These are phyloP conservation scores for Leptinotarsa texana DNA, from an alignment of 1,140 invertebrate genomes.

Conservation along the genomic window DNA sequence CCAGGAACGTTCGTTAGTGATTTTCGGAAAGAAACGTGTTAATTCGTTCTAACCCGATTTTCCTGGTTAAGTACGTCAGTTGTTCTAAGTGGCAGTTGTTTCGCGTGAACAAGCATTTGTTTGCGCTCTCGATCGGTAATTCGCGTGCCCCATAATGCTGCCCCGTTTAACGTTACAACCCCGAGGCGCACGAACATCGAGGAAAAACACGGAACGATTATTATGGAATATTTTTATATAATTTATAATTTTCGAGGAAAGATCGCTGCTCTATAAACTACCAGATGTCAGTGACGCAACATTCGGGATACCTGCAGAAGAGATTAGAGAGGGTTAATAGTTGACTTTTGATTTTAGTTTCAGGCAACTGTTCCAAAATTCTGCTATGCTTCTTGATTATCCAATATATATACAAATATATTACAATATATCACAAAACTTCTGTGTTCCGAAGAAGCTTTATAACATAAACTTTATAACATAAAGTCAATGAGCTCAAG, in stretches of 20 bases:
- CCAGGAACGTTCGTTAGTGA: not conserved
- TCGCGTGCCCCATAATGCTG: slow-evolving; percentile 54
- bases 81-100: slow-evolving; percentile 55
- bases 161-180: slow-evolving; percentile 56
- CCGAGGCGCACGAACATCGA: slow-evolving; percentile 50
- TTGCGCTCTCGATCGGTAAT: slow-evolving; percentile 56
- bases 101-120: slow-evolving; percentile 57
- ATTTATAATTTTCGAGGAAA: slow-evolving; percentile 50
- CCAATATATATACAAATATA: no score
- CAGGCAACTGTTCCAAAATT: no score
- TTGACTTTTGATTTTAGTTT: no score
- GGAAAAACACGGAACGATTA: slow-evolving; percentile 49
- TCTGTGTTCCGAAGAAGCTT: no score
- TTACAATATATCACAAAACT: no score
- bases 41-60: slow-evolving; percentile 39
- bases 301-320: slow-evolving; percentile 4
- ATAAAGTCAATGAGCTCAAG: no score
- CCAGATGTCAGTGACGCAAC: slow-evolving; percentile 13
- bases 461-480: no score
- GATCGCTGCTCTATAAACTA: slow-evolving; percentile 9
- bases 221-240: slow-evolving; percentile 51
- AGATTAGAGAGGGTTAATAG: not conserved
- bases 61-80: slow-evolving; percentile 49
- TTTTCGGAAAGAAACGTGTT: slow-evolving; percentile 30
- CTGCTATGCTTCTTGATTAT: no score